Evolutionary conservation across 2,113 vertebrate genomes (phyloP).

Genomic region (Planiliza haematocheilus): DNA sequence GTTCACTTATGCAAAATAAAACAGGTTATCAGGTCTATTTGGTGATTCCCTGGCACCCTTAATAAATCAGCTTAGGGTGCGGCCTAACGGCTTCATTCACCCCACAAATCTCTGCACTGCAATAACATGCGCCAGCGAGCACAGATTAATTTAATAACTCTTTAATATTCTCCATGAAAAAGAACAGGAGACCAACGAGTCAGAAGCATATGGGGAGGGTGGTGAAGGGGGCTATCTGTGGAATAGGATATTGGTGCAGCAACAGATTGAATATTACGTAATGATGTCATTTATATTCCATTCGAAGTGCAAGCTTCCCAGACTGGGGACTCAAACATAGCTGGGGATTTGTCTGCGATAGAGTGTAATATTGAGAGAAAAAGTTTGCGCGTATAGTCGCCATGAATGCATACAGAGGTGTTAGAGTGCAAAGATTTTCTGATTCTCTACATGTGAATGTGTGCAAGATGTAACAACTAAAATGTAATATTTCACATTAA

Average conservation of each 20-base stretch:
- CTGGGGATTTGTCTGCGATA: slow-evolving; percentile 70
- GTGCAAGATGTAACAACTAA: background rate
- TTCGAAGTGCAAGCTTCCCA: slow-evolving; percentile 70
- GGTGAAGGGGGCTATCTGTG: slow-evolving; percentile 67
- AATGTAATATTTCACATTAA: background rate
- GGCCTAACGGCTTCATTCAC: slow-evolving; percentile 83
- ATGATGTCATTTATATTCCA: slow-evolving; percentile 84
- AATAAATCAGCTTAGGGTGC: slow-evolving; percentile 86
- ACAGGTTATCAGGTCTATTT: slow-evolving; percentile 85
- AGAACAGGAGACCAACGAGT: slow-evolving; percentile 69
- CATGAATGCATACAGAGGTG: slow-evolving; percentile 17
- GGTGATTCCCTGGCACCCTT: slow-evolving; percentile 82
- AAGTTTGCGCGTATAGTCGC: slow-evolving; percentile 31
- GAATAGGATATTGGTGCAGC: slow-evolving; percentile 81
- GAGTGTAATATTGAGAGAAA: slow-evolving; percentile 48
- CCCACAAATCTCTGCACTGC: slow-evolving; percentile 84
- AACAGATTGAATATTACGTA: slow-evolving; percentile 85
- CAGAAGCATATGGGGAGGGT: slow-evolving; percentile 71
- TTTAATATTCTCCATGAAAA: slow-evolving; percentile 86
- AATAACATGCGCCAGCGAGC: slow-evolving; percentile 87
- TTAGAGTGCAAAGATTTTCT: slow-evolving; percentile 11
- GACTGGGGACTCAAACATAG: slow-evolving; percentile 63
- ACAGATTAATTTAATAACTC: slow-evolving; percentile 88
- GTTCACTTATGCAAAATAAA: slow-evolving; percentile 86
- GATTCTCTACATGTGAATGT: background rate